A percentile compares a stretch with the other conserved stretches of the same genome.
These are phyloP conservation scores for Phylloscopus whistleri DNA, from an alignment of 2,113 vertebrate genomes.

Conservation along the genomic window DNA sequence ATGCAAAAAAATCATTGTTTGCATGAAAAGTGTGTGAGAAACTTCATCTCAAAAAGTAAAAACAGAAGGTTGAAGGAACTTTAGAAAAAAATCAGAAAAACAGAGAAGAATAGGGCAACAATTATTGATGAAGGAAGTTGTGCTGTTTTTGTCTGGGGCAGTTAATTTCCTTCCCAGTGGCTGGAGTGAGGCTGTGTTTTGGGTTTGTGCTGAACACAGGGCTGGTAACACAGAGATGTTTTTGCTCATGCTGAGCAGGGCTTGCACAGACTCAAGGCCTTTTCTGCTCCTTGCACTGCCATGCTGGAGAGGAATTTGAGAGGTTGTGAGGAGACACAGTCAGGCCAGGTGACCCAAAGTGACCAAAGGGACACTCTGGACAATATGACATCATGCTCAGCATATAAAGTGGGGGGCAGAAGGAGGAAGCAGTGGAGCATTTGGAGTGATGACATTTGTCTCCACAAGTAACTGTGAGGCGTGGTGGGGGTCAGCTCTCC, in stretches of 20 bases:
- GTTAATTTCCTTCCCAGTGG: not conserved
- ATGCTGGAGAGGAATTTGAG: rapidly evolving
- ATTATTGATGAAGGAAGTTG: not conserved
- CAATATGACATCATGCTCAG: not conserved
- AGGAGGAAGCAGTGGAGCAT: not conserved
- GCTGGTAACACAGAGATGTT: not conserved
- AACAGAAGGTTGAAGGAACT: no score
- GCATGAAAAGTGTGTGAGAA: no score
- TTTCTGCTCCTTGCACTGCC: not conserved
- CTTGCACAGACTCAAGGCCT: not conserved
- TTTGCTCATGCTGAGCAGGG: not conserved
- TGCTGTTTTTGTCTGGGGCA: not conserved
- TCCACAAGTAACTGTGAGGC: not conserved
- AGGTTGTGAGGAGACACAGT: not conserved
- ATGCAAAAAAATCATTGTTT: no score
- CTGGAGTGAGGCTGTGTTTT: not conserved
- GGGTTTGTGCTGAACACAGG: not conserved
- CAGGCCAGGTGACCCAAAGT: not conserved
- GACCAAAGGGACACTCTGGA: not conserved
- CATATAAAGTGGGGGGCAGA: not conserved
- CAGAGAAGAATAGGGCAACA: no score
- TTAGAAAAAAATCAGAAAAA: no score
- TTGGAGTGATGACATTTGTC: not conserved
- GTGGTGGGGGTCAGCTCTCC: not conserved
- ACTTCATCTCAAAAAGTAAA: no score